These are phyloP conservation scores for Chaetodon auriga DNA, from an alignment of 2,113 vertebrate genomes.

Conservation along the genomic window DNA sequence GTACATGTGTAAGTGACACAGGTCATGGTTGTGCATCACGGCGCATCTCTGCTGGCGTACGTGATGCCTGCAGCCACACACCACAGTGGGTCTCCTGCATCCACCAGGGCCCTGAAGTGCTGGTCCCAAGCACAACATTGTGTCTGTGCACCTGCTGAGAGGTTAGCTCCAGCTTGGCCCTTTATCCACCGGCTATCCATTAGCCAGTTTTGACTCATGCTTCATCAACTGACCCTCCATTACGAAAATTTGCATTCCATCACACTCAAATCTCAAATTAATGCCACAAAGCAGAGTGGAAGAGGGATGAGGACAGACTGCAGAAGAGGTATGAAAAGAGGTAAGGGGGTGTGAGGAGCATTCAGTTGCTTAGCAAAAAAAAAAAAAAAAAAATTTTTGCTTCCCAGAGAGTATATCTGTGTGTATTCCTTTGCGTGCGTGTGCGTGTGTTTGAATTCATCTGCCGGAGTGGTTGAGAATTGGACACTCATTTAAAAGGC, in stretches of 20 bases:
- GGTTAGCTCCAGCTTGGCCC: constrained; percentile 57
- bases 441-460: constrained; percentile 3
- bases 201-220: constrained; percentile 65
- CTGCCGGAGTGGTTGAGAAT: constrained; percentile 42
- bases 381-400: too few species aligned
- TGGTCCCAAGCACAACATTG: constrained; percentile 16
- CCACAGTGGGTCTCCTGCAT: constrained; percentile 23
- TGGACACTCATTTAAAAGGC: constrained; percentile 59
- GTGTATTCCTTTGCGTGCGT: background rate
- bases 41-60: constrained; percentile 3
- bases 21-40: background rate
- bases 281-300: constrained; percentile 47
- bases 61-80: constrained; percentile 9
- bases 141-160: constrained; percentile 27
- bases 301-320: constrained; percentile 1
- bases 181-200: constrained; percentile 66
- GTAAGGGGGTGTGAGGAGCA: constrained; percentile 42
- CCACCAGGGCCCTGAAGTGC: constrained; percentile 10
- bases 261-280: constrained; percentile 60
- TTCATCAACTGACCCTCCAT: constrained; percentile 70
- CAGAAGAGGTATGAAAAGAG: constrained; percentile 45
- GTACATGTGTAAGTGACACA: constrained; percentile 18
- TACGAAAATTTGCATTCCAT: constrained; percentile 77
- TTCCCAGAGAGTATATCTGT: constrained; percentile 29
- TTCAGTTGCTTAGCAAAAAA: constrained; percentile 53